A percentile compares a stretch with the other conserved stretches of the same genome.
These are phyloP conservation scores for Ectropis crepuscularia DNA, from an alignment of 2,888 invertebrate genomes.

Conservation along the genomic window DNA sequence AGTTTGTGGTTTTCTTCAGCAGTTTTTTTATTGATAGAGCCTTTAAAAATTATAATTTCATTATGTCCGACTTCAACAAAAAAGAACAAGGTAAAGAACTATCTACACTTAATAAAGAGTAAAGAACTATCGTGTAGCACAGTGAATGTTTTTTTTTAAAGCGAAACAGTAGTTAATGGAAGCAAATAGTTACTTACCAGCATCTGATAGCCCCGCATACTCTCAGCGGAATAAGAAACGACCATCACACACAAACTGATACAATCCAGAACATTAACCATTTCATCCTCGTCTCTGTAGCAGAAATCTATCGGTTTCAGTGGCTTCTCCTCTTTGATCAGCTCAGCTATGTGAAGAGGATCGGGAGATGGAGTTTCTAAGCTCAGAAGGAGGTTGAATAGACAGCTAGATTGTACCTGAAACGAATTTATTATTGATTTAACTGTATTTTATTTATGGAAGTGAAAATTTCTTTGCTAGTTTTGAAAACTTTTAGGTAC, in stretches of 20 bases:
- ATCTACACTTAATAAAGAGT: too few species aligned
- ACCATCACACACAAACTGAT: constrained; percentile 99
- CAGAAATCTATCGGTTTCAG: constrained; percentile 98
- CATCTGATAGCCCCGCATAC: constrained; percentile 96
- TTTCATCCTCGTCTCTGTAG: constrained; percentile 98
- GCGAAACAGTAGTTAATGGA: not conserved
- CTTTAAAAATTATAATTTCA: too few species aligned
- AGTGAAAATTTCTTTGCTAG: too few species aligned
- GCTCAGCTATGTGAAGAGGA: constrained; percentile 95
- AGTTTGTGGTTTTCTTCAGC: too few species aligned
- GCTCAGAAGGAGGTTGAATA: constrained; percentile 95
- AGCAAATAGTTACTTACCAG: constrained; percentile 84
- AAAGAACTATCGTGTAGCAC: too few species aligned
- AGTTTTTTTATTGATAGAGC: too few species aligned
- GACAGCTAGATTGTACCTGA: constrained; percentile 94
- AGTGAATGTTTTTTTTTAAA: too few species aligned
- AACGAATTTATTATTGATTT: not conserved
- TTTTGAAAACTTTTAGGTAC: too few species aligned
- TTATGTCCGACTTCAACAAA: too few species aligned
- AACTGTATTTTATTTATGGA: too few species aligned
- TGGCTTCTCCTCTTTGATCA: constrained; percentile 96
- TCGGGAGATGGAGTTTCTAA: constrained; percentile 97
- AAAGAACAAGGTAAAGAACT: too few species aligned
- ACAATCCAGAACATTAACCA: constrained; percentile 98
- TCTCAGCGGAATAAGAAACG: constrained; percentile 98